Percentiles rank a stretch among this genome's conserved stretches.
These are phyloP conservation scores for Diceros bicornis DNA, from an alignment of 2,797 vertebrate species.

Conservation along the genomic window DNA sequence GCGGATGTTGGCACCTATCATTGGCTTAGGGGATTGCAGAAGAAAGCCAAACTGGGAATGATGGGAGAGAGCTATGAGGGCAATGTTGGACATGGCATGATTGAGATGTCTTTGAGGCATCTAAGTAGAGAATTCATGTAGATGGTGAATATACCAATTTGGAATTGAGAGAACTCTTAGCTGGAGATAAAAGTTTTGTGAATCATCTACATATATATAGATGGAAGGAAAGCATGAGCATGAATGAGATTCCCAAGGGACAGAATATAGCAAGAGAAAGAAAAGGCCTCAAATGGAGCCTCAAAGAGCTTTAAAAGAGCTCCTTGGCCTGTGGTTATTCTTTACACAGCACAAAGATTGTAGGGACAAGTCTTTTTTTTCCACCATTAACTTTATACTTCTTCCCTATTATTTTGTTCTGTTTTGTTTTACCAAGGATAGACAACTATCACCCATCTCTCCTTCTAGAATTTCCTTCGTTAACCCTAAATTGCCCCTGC, in stretches of 20 bases:
- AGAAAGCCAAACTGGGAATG: not conserved
- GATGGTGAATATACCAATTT: not conserved
- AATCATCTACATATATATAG: not conserved
- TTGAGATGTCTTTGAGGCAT: not conserved
- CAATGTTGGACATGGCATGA: not conserved
- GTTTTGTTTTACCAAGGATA: not conserved
- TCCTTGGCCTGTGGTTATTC: not conserved
- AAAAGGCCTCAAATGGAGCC: not conserved
- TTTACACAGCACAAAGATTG: not conserved
- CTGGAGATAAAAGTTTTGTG: not conserved
- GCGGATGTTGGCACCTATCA: not conserved
- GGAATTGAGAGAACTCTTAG: not conserved
- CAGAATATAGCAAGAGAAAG: not conserved
- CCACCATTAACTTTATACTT: not conserved
- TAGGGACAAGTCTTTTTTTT: not conserved
- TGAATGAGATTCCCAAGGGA: not conserved
- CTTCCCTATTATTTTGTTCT: not conserved
- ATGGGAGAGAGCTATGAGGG: not conserved
- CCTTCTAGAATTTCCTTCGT: not conserved
- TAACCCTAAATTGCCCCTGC: not conserved
- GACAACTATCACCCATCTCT: not conserved
- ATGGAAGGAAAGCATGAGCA: not conserved
- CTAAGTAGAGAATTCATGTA: not conserved
- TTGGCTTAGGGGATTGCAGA: not conserved
- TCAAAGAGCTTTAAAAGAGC: not conserved